Conservation (phyloP, 2,113 vertebrate genomes). For the Thinocorus orbignyianus region DNA sequence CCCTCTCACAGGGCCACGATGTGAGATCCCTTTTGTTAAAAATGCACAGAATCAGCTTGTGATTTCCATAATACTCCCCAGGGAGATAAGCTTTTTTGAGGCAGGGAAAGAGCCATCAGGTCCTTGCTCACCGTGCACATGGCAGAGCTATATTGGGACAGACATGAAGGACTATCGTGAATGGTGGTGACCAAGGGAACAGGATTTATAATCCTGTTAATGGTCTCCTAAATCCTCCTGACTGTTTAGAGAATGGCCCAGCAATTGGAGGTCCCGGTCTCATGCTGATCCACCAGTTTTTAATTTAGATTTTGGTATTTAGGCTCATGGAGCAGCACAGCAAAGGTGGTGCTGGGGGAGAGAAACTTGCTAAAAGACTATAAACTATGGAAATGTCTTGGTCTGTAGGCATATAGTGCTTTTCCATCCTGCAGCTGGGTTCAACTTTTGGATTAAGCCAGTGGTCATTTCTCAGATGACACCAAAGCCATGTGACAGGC, state of each 20-base stretch:
- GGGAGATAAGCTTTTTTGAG: not conserved
- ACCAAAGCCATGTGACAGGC: not conserved
- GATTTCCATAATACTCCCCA: not conserved
- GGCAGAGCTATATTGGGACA: not conserved
- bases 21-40: not conserved
- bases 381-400: not conserved
- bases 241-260: not conserved
- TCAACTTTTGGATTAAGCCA: not conserved
- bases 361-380: not conserved
- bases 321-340: not conserved
- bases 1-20: not conserved
- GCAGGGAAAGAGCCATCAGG: not conserved
- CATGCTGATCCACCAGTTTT: not conserved
- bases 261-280: not conserved
- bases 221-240: not conserved
- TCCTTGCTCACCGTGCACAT: rapidly evolving
- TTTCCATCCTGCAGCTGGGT: not conserved
- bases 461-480: not conserved
- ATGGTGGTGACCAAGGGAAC: not conserved
- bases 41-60: not conserved
- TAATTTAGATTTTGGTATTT: not conserved
- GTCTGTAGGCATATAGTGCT: rapidly evolving
- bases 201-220: not conserved
- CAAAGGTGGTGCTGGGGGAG: not conserved
- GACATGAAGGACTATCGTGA: not conserved